Conservation (phyloP, 2,888 invertebrate species). For the Listrodromus nycthemerus region DNA sequence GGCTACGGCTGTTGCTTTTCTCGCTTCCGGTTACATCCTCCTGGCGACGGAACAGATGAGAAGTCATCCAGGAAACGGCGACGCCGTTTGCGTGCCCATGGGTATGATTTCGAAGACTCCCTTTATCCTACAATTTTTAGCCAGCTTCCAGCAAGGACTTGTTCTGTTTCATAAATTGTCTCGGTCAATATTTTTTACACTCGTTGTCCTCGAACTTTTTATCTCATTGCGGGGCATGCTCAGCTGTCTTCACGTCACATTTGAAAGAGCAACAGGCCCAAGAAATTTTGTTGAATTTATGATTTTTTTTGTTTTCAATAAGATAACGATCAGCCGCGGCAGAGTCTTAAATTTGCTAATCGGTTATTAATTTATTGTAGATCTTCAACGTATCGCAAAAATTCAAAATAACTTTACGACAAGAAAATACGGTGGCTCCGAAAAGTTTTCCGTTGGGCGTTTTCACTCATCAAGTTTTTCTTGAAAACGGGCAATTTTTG, state of each 20-base stretch:
- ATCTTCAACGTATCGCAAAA: too few species aligned
- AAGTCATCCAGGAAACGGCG: slow-evolving; percentile 78
- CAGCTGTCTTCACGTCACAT: neutral
- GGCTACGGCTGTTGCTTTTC: slow-evolving; percentile 87
- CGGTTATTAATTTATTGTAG: too few species aligned
- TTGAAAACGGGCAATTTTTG: too few species aligned
- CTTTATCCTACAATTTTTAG: slow-evolving; percentile 37
- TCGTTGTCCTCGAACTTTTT: neutral
- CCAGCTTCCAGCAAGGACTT: neutral
- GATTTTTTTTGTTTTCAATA: neutral
- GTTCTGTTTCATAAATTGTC: neutral
- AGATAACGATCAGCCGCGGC: neutral
- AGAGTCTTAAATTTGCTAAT: too few species aligned
- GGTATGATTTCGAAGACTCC: slow-evolving; percentile 81
- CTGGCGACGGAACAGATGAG: slow-evolving; percentile 87
- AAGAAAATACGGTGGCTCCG: too few species aligned
- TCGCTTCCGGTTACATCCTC: slow-evolving; percentile 87
- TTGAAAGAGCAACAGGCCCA: neutral
- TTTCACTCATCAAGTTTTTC: too few species aligned
- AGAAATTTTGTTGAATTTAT: neutral
- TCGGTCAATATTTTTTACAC: neutral
- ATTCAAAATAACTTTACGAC: too few species aligned
- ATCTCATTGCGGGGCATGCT: neutral
- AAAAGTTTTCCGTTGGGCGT: too few species aligned
- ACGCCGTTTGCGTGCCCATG: slow-evolving; percentile 85